Evolutionary conservation across 2,888 invertebrate species (phyloP).

Genomic region (Lordiphosa andalusiaca): DNA sequence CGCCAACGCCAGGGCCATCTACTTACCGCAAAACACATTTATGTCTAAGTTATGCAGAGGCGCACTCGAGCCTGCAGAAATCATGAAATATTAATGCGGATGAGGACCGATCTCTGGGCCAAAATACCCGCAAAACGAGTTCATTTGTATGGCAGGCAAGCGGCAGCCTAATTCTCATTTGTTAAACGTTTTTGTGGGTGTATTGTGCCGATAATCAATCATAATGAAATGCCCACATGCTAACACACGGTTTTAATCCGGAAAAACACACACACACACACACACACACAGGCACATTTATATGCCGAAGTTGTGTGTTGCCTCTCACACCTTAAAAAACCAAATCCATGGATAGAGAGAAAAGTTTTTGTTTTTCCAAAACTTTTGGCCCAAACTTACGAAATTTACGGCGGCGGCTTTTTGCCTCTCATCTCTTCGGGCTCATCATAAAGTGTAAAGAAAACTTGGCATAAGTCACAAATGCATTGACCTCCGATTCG

Average conservation of each 20-base stretch:
- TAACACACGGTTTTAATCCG: slow-evolving; percentile 12
- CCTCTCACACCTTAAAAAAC: background rate
- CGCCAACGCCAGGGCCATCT: slow-evolving; percentile 16
- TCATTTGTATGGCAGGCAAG: slow-evolving; percentile 49
- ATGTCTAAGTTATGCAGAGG: slow-evolving; percentile 57
- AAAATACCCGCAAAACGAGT: slow-evolving; percentile 42
- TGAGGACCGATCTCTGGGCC: slow-evolving; percentile 33
- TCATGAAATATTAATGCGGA: slow-evolving; percentile 66
- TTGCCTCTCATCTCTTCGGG: slow-evolving; percentile 18
- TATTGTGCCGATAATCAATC: slow-evolving; percentile 63
- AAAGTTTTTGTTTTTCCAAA: slow-evolving; percentile 21
- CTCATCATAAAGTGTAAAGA: slow-evolving; percentile 3
- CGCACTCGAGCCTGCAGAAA: slow-evolving; percentile 57
- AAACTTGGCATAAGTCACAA: slow-evolving; percentile 27
- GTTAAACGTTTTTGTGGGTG: slow-evolving; percentile 54
- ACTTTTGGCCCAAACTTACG: slow-evolving; percentile 23
- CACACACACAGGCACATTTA: background rate
- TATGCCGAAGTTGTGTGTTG: slow-evolving; percentile 10
- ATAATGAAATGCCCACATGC: slow-evolving; percentile 46
- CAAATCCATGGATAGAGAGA: background rate
- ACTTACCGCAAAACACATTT: slow-evolving; percentile 21
- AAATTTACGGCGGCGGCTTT: slow-evolving; percentile 23
- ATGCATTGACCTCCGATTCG: slow-evolving; percentile 30
- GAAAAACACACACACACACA: background rate
- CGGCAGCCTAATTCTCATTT: slow-evolving; percentile 44